Conservation (phyloP, 2,797 vertebrate genomes). For the Tolypeutes matacus region DNA sequence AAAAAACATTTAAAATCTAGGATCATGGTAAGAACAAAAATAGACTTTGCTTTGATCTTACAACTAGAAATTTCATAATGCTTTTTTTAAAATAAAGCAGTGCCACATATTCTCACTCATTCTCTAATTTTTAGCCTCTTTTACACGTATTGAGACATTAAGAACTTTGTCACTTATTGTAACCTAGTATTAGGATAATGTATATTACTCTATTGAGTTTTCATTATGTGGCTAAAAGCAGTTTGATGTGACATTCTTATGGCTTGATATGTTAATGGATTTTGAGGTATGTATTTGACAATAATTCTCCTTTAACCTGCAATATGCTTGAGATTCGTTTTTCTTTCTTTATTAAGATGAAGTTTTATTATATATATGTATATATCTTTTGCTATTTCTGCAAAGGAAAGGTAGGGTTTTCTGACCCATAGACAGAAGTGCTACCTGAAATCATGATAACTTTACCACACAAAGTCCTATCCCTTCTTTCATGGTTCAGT, state of each 20-base stretch:
- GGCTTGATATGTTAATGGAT: not conserved
- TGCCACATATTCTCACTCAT: not conserved
- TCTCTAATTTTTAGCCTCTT: not conserved
- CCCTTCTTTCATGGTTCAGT: not conserved
- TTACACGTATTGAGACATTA: not conserved
- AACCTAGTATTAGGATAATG: not conserved
- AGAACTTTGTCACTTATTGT: not conserved
- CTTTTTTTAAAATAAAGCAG: not conserved
- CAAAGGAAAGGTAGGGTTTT: not conserved
- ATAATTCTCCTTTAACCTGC: not conserved
- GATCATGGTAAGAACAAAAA: not conserved
- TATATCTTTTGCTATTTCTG: not conserved
- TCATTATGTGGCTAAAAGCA: not conserved
- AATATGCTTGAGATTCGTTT: not conserved
- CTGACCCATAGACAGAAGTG: not conserved
- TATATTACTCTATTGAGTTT: not conserved
- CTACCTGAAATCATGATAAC: not conserved
- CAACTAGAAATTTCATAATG: not conserved
- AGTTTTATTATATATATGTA: no score
- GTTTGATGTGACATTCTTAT: not conserved
- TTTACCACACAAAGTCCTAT: not conserved
- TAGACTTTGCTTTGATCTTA: not conserved
- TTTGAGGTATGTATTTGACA: not conserved
- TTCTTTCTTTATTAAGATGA: not conserved
- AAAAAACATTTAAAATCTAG: not conserved